Evolutionary conservation across 2,888 invertebrate genomes (phyloP), one percentile per base, ranked within the genome.

Genomic region (Leptinotarsa peninsularis): DNA sequence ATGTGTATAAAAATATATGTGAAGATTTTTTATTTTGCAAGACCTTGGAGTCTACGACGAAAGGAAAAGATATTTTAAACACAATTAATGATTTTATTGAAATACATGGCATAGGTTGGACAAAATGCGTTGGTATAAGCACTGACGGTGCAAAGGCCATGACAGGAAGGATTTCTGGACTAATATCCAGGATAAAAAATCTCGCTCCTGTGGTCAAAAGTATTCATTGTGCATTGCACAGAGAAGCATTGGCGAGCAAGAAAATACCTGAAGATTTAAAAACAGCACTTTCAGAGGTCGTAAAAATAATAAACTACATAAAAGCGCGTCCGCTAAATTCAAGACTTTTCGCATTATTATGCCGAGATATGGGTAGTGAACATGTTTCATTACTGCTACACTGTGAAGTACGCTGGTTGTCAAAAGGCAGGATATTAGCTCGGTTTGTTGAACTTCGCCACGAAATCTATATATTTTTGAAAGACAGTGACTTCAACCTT

Each of bases 101-200:
- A 33, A 7, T 7, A 33, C 7, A 33, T 33, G 5, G 33, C 33
- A 33, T 33, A 7, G 7, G 7, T n/a, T 49, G 49, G 18, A 13
- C 7, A 33, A 21, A 18, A n/a, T 49, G 49, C 49, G 49, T 10
- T 67, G n/a, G 49, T 17, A 15, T 50, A 4, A 10, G 2, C 4
- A 50, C 54, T 33, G 70, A 56, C n/a, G 33, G 58, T 13, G 58
- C 58, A 58, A 70, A 70, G 33, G 58, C 70, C 56, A 70, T 58
- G 54, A 27, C 58, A 33, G 33, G 58, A 58, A 56, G 58, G 17
- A n/a, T 56, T 7, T 56, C 10, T 21, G 56, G 70, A 17, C 13
- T 58, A 7, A 49, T 15, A 58, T 43, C 70, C n/a, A 70, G 58
- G 56, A 33, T 56, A 33, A 58, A 70, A 56, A 13, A 70, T 49